These are phyloP conservation scores for Eleginops maclovinus DNA, from an alignment of 2,113 vertebrate genomes.

Conservation along the genomic window DNA sequence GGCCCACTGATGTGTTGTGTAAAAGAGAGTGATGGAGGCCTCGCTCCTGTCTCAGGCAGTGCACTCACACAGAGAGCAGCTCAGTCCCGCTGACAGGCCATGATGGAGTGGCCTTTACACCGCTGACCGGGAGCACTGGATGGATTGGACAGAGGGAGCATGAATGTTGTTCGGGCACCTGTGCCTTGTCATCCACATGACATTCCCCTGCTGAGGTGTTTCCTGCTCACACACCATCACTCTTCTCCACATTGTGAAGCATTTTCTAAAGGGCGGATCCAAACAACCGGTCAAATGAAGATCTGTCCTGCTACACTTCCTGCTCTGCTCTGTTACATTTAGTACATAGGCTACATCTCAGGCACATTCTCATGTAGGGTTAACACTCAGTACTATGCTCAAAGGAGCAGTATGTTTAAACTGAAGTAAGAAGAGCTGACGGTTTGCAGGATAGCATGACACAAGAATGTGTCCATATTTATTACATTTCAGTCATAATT, in stretches of 20 bases:
- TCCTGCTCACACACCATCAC: conserved; percentile 44
- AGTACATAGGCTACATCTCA: neutral
- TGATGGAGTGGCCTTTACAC: conserved; percentile 68
- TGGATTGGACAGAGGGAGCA: conserved; percentile 66
- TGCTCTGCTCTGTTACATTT: neutral
- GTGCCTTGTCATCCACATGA: conserved; percentile 51
- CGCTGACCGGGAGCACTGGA: conserved; percentile 55
- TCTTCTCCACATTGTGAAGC: conserved; percentile 52
- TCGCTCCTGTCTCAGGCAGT: conserved; percentile 25
- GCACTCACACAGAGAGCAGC: conserved; percentile 50
- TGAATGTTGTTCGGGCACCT: conserved; percentile 64
- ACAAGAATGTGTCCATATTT: neutral
- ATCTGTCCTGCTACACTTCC: neutral
- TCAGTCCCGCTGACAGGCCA: conserved; percentile 62
- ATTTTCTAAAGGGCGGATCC: conserved; percentile 30
- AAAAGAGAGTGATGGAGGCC: conserved; percentile 41
- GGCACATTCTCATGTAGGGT: neutral
- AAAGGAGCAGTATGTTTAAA: neutral
- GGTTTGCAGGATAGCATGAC: neutral
- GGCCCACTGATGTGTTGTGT: conserved; percentile 14
- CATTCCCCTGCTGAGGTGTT: conserved; percentile 43
- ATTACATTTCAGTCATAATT: neutral
- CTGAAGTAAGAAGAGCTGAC: neutral
- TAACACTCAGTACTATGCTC: neutral
- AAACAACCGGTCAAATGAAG: conserved; percentile 10